Evolutionary conservation across 2,888 invertebrate species (phyloP).

Genomic region (Ophion ventricosus): DNA sequence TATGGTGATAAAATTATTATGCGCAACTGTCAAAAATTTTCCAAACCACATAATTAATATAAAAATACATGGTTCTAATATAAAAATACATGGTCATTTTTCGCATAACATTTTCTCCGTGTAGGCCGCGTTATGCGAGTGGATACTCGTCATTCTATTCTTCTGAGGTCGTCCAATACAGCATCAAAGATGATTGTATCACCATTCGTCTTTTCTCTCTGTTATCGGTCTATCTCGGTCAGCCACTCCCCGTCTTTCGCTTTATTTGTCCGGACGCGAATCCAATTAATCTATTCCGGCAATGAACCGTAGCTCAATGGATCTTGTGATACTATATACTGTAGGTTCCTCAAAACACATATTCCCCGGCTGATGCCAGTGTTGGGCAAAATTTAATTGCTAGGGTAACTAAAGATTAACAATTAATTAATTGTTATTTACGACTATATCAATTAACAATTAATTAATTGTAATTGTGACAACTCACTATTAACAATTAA

Average conservation of each 20-base stretch:
- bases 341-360: conserved; percentile 36
- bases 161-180: conserved; percentile 66
- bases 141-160: conserved; percentile 62
- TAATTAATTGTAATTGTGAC: no score
- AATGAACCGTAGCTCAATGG: conserved; percentile 65
- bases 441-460: no score
- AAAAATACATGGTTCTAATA: no score
- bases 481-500: no score
- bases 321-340: conserved; percentile 53
- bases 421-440: no score
- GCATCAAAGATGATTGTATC: conserved; percentile 71
- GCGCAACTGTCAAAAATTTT: no score
- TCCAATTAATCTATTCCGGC: conserved; percentile 78
- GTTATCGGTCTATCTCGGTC: conserved; percentile 14
- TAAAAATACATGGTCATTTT: not conserved
- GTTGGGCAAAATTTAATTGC: no score
- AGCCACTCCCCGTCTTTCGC: not conserved
- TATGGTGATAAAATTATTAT: no score
- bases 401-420: no score
- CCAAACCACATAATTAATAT: no score
- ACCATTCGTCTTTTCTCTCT: conserved; percentile 4
- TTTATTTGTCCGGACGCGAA: conserved; percentile 64
- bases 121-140: conserved; percentile 39
- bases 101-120: not conserved
- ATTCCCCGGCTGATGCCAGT: conserved; percentile 25